Base-by-base conservation (phyloP, 1,140 invertebrate species). In the Ceratosolen fusciceps region DNA sequence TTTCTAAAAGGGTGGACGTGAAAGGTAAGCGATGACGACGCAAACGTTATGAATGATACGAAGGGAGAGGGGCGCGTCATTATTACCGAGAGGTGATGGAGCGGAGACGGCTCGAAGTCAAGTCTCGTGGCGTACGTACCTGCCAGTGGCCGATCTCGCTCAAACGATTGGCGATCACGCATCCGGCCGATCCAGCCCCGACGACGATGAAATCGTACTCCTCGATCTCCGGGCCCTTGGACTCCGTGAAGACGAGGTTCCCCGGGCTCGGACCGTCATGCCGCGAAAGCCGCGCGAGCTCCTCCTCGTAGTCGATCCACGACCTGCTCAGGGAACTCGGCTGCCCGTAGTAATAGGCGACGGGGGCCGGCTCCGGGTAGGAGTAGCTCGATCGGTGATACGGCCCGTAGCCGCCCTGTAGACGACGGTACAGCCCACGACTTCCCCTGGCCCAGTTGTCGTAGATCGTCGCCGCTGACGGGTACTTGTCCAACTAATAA, bases 121-220 rank as follows among this genome's bases (percentile, higher is more conserved):
- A n/a, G n/a, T n/a, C n/a, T n/a, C n/a, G n/a, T n/a, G n/a, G n/a
- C n/a, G n/a, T n/a, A 52, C 68, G 0, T 37, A 92, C 91, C 82
- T 84, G 91, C 90, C 91, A 92, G 37, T 91, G 62, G n/a, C 83
- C 77, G 34, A 91, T 84, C 83, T 93, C 92, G 47, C 90, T 89
- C 34, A 95, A 85, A 56, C 94, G 85, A 83, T 92, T 93, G 3
- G 93, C 93, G 37, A 95, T 78, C 37, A 94, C 93, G 83, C 92
- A 92, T 47, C 94, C 94, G 4, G 93, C 93, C 47, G 93, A 93
- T 79, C 94, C 93, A 26, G 92, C 93, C 16, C 93, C 94, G 68
- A 94, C 90, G 3, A 92, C 84, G 73, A 92, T 90, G 82, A 92
- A 92, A 82, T 92, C 91, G 80, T 88, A 92, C 43, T 87, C 83